Conservation (phyloP, 2,888 invertebrate genomes). For the Spodoptera picta region DNA sequence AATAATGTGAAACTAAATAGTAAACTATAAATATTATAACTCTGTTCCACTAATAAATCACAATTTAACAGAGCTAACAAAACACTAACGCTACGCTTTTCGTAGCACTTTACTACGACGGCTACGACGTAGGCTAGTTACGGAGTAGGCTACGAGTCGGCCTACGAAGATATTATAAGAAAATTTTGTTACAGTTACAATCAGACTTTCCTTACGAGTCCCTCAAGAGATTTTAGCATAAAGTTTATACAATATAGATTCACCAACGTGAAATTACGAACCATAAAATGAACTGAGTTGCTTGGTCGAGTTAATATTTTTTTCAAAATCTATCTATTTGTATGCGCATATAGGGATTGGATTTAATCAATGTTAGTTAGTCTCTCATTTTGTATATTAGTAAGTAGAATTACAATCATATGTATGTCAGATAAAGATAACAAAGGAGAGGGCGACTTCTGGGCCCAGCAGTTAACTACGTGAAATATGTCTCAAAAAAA, state of each 20-base stretch:
- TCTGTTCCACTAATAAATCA: not conserved
- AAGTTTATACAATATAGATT: constrained; percentile 14
- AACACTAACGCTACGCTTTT: not conserved
- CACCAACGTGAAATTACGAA: not conserved
- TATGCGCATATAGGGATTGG: too few relatives aligned
- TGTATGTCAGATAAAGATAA: too few relatives aligned
- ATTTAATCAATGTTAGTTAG: too few relatives aligned
- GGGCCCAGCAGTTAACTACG: too few relatives aligned
- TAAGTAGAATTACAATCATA: too few relatives aligned
- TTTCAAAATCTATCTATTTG: too few relatives aligned
- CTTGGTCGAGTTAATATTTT: not conserved
- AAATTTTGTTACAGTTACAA: constrained; percentile 9
- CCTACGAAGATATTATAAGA: constrained; percentile 6
- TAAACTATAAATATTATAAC: too few relatives aligned
- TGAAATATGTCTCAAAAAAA: too few relatives aligned
- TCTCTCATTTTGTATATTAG: too few relatives aligned
- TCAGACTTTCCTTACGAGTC: constrained; percentile 22
- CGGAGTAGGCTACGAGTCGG: constrained; percentile 5
- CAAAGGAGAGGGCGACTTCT: too few relatives aligned
- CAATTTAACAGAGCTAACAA: not conserved
- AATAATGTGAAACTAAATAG: too few relatives aligned
- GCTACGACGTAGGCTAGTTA: constrained; percentile 17
- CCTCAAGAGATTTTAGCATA: constrained; percentile 3
- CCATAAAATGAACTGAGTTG: not conserved
- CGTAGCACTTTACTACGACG: constrained; percentile 26